Percentiles rank a stretch among this genome's conserved stretches.
Evolutionary conservation across 2,797 vertebrate species (phyloP).

Genomic region (Diplodus puntazzo): DNA sequence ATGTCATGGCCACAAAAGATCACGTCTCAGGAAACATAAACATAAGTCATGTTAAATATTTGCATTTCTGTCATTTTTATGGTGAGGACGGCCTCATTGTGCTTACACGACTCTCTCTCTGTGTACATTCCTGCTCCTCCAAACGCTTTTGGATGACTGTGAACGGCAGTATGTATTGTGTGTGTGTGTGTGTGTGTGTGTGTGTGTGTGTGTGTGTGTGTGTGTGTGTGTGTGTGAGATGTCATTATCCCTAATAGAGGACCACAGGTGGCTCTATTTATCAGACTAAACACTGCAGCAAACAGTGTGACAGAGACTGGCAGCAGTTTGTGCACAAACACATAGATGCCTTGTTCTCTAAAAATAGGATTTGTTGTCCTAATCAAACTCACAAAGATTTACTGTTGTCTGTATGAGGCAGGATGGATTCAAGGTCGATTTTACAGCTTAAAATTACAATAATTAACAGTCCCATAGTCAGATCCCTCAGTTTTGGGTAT

Average conservation of each 20-base stretch:
- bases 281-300: slow-evolving; percentile 65
- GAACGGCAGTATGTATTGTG: slow-evolving; percentile 7
- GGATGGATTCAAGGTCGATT: neutral
- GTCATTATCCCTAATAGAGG: slow-evolving; percentile 41
- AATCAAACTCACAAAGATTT: neutral
- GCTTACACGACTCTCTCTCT: neutral
- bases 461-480: too few species aligned
- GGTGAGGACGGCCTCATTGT: neutral
- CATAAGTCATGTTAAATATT: neutral
- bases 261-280: slow-evolving; percentile 75
- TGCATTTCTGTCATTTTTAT: neutral
- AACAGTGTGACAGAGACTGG: slow-evolving; percentile 64
- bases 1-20: neutral
- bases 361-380: neutral
- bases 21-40: neutral
- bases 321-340: slow-evolving; percentile 26
- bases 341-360: neutral
- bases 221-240: slow-evolving; percentile 13
- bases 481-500: too few species aligned
- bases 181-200: slow-evolving; percentile 17
- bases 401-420: neutral
- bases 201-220: slow-evolving; percentile 20
- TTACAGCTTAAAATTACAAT: too few species aligned
- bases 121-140: neutral
- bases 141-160: slow-evolving; percentile 7